Evolutionary conservation across 2,888 invertebrate genomes (phyloP).

Genomic region (Leucoma salicis): DNA sequence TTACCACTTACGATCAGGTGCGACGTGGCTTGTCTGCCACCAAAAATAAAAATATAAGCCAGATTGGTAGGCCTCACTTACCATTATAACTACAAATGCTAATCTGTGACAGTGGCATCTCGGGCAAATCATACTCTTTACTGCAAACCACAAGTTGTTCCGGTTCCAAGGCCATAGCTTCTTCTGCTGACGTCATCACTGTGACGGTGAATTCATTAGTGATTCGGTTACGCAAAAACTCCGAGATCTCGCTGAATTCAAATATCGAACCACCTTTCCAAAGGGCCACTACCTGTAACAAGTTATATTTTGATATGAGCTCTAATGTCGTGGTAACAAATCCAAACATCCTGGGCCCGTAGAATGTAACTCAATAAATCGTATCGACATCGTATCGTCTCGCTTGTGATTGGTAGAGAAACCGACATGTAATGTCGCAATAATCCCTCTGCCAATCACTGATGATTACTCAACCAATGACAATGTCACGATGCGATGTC

Average conservation of each 20-base stretch:
- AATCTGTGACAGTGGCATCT: constrained; percentile 63
- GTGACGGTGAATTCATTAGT: constrained; percentile 53
- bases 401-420: too few species aligned
- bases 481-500: too few species aligned
- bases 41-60: neutral
- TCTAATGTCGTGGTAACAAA: too few species aligned
- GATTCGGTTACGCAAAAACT: constrained; percentile 49
- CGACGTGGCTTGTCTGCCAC: neutral
- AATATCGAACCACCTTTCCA: constrained; percentile 68
- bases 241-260: constrained; percentile 59
- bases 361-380: too few species aligned
- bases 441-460: too few species aligned
- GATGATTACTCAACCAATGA: too few species aligned
- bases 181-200: constrained; percentile 62
- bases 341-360: too few species aligned
- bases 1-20: too few species aligned
- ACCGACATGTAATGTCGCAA: too few species aligned
- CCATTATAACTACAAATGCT: constrained; percentile 63
- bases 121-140: constrained; percentile 56
- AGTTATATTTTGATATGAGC: too few species aligned
- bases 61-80: too few species aligned
- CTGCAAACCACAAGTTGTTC: constrained; percentile 65
- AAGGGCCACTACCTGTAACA: constrained; percentile 64
- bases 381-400: too few species aligned
- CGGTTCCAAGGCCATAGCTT: constrained; percentile 61